Conservation (phyloP, 2,888 invertebrate species). For the Eupithecia centaureata region DNA sequence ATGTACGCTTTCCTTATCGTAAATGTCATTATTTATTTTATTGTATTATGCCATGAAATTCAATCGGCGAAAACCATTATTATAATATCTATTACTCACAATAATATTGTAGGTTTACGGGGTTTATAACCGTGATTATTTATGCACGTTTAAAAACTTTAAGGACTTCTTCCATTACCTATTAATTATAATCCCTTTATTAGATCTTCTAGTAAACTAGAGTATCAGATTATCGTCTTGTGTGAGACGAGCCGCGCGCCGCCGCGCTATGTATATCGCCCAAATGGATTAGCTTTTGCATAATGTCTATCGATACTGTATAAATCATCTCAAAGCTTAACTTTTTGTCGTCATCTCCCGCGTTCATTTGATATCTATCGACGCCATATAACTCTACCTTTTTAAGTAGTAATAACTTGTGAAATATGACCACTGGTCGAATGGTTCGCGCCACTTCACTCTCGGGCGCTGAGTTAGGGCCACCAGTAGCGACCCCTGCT, state of each 20-base stretch:
- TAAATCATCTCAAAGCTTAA: slow-evolving; percentile 55
- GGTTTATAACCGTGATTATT: neutral
- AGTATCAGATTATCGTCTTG: neutral
- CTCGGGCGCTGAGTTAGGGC: slow-evolving; percentile 60
- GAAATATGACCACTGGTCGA: slow-evolving; percentile 60
- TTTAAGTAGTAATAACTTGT: slow-evolving; percentile 74
- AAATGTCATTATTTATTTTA: slow-evolving; percentile 42
- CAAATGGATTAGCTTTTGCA: neutral
- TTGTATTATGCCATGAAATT: slow-evolving; percentile 52
- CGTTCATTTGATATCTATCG: slow-evolving; percentile 72
- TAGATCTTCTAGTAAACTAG: neutral
- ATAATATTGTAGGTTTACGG: neutral
- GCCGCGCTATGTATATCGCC: neutral
- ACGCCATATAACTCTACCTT: slow-evolving; percentile 67
- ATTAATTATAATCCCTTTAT: neutral
- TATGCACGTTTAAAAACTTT: neutral
- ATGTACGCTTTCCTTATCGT: neutral
- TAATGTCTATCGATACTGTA: neutral
- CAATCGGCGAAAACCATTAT: slow-evolving; percentile 1
- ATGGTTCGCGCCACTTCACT: slow-evolving; percentile 44
- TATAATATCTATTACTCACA: neutral
- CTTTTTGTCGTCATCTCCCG: slow-evolving; percentile 64
- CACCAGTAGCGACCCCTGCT: slow-evolving; percentile 78
- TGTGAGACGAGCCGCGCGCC: no score
- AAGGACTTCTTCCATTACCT: neutral